Evolutionary conservation across 2,888 invertebrate genomes (phyloP).

Genomic region (Blera fallax): DNA sequence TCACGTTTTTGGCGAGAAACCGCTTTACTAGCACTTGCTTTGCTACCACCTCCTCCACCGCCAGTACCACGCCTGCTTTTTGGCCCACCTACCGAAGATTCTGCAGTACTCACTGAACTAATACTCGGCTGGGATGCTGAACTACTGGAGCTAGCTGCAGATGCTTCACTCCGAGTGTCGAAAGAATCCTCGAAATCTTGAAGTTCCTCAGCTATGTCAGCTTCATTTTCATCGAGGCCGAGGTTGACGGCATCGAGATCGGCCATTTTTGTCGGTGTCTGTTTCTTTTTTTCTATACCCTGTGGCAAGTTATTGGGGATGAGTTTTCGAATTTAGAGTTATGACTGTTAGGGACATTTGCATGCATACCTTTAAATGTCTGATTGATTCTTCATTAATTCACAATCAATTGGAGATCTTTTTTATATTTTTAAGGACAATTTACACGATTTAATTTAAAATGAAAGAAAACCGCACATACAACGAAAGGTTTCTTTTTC

Average conservation of each 20-base stretch:
- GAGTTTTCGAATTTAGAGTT: not conserved
- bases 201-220: conserved; percentile 90
- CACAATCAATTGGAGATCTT: conserved; percentile 81
- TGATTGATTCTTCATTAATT: conserved; percentile 74
- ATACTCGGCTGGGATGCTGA: conserved; percentile 89
- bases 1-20: conserved; percentile 84
- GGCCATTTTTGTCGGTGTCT: conserved; percentile 79
- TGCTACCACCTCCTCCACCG: not conserved
- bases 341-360: not conserved
- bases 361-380: conserved; percentile 66
- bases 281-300: conserved; percentile 44
- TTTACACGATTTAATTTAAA: conserved; percentile 25
- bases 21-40: conserved; percentile 78
- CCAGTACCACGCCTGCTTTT: conserved; percentile 78
- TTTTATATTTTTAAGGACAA: conserved; percentile 67
- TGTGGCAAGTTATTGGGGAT: conserved; percentile 11
- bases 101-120: conserved; percentile 88
- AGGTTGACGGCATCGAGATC: conserved; percentile 85
- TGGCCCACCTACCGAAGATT: conserved; percentile 83
- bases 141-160: conserved; percentile 86
- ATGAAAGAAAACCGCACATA: conserved; percentile 39
- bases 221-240: conserved; percentile 86
- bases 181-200: conserved; percentile 87
- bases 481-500: conserved; percentile 15
- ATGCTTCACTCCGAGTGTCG: conserved; percentile 94